These are phyloP conservation scores for Marcusenius ussheri DNA, from an alignment of 2,113 vertebrate species.

Conservation along the genomic window DNA sequence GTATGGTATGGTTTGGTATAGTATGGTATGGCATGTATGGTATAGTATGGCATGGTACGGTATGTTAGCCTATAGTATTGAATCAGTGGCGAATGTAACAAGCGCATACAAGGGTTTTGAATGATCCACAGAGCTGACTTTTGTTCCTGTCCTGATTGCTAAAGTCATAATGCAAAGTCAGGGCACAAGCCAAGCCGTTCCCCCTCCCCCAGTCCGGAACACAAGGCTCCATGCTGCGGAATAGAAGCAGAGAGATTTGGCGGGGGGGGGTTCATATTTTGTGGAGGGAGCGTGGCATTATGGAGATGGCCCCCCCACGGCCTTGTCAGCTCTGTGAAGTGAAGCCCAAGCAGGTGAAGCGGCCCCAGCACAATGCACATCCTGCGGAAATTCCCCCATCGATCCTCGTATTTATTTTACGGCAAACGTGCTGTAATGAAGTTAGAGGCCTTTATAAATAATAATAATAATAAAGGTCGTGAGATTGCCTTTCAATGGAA, in stretches of 20 bases:
- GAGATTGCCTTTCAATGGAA: constrained; percentile 65
- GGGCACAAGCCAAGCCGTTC: background rate
- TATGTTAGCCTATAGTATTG: background rate
- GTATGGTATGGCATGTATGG: background rate
- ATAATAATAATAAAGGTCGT: constrained; percentile 63
- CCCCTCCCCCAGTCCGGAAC: background rate
- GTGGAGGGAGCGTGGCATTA: background rate
- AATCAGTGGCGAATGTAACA: background rate
- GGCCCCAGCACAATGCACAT: constrained; percentile 51
- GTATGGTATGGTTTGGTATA: background rate
- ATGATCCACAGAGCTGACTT: background rate
- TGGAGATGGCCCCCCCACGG: background rate
- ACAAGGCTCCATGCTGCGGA: background rate
- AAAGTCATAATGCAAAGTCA: background rate
- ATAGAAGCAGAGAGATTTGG: background rate
- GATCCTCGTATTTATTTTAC: constrained; percentile 57
- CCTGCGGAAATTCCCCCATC: constrained; percentile 65
- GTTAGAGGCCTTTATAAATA: constrained; percentile 61
- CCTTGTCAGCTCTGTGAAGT: background rate
- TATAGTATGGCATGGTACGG: background rate
- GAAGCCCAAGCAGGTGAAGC: constrained; percentile 36
- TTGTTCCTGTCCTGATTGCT: background rate
- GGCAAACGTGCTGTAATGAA: constrained; percentile 45
- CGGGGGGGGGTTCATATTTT: background rate
- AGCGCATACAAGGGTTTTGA: background rate